Conservation (phyloP, 2,888 invertebrate species). For the Ischnus inquisitorius region DNA sequence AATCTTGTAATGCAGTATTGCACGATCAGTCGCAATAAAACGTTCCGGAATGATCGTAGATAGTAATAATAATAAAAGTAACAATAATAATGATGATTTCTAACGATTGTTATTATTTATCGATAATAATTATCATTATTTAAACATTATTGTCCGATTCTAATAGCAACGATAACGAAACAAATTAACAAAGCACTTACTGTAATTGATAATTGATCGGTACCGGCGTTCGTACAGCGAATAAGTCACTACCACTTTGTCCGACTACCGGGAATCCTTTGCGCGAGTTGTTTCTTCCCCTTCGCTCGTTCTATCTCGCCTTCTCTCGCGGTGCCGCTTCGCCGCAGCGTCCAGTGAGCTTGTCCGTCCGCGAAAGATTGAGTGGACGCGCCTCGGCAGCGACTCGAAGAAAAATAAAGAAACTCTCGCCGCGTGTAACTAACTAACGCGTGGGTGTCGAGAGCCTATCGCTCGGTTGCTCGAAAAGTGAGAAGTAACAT, state of each 20-base stretch:
- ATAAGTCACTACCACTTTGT: slow-evolving; percentile 12
- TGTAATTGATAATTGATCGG: slow-evolving; percentile 33
- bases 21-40: too few relatives aligned
- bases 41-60: too few relatives aligned
- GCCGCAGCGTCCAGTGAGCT: background rate
- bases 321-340: background rate
- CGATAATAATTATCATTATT: too few relatives aligned
- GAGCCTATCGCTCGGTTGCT: slow-evolving; percentile 28
- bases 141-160: too few relatives aligned
- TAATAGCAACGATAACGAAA: background rate
- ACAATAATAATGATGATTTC: too few relatives aligned
- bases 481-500: background rate
- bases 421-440: background rate
- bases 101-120: too few relatives aligned
- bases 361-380: slow-evolving; percentile 27
- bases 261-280: slow-evolving; percentile 15
- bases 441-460: slow-evolving; percentile 43
- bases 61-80: background rate
- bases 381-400: slow-evolving; percentile 16
- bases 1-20: too few relatives aligned
- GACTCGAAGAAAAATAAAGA: slow-evolving; percentile 56
- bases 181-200: slow-evolving; percentile 20
- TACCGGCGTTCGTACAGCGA: slow-evolving; percentile 13
- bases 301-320: background rate
- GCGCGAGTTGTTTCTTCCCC: background rate